Conservation (phyloP, 1,140 invertebrate genomes). For the Nymphalis io region DNA sequence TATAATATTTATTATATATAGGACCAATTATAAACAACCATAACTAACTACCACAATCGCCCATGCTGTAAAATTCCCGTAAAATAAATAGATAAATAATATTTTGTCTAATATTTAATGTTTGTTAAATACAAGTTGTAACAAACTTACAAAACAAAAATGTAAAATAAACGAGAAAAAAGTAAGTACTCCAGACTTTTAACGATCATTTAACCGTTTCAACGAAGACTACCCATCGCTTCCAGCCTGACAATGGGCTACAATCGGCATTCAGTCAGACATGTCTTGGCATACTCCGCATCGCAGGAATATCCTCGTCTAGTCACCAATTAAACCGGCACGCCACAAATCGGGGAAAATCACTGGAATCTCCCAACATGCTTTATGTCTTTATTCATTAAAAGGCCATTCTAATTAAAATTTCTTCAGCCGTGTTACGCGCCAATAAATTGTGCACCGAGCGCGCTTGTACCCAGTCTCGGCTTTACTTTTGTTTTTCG, state of each 20-base stretch:
- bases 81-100: too few species aligned
- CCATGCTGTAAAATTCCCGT: too few species aligned
- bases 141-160: background rate
- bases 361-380: constrained; percentile 56
- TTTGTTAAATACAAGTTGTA: too few species aligned
- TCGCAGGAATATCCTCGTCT: constrained; percentile 52
- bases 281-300: constrained; percentile 9
- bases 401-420: constrained; percentile 76
- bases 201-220: background rate
- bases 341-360: constrained; percentile 53
- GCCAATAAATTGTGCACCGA: constrained; percentile 62
- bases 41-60: too few species aligned
- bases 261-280: background rate
- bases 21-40: too few species aligned
- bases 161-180: background rate
- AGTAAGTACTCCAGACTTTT: background rate
- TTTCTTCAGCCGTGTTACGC: constrained; percentile 64
- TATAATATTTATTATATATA: too few species aligned
- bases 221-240: background rate
- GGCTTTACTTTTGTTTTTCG: constrained; percentile 62
- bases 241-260: background rate
- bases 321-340: constrained; percentile 65
- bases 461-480: constrained; percentile 48
- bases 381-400: constrained; percentile 79
- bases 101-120: background rate